Conservation (phyloP, 2,888 invertebrate species). For the Eustalomyia histrio region DNA sequence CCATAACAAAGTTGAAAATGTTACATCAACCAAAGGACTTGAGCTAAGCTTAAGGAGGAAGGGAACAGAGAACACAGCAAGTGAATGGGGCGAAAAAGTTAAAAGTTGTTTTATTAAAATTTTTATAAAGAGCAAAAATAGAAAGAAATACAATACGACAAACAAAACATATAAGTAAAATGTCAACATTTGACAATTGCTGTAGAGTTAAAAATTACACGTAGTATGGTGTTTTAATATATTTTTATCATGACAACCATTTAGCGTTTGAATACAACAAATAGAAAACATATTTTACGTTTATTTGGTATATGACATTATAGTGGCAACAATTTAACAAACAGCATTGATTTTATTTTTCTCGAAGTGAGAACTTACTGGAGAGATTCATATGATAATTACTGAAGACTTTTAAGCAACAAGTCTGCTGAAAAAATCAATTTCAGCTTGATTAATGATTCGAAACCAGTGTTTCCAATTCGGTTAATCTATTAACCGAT, state of each 20-base stretch:
- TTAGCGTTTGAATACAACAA: slow-evolving; percentile 33
- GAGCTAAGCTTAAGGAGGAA: background rate
- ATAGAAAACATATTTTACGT: slow-evolving; percentile 35
- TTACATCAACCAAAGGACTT: slow-evolving; percentile 28
- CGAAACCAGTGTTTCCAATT: too few relatives aligned
- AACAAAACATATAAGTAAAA: slow-evolving; percentile 19
- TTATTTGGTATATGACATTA: slow-evolving; percentile 14
- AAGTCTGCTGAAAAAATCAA: too few relatives aligned
- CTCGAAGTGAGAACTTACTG: too few relatives aligned
- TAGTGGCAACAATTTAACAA: background rate
- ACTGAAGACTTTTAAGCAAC: too few relatives aligned
- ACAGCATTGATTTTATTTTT: background rate
- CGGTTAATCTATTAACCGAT: too few relatives aligned
- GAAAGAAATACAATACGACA: slow-evolving; percentile 4
- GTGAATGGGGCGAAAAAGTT: background rate
- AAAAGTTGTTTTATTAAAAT: slow-evolving; percentile 34
- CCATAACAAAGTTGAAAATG: slow-evolving; percentile 21
- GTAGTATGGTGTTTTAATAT: slow-evolving; percentile 19
- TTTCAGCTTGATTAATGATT: too few relatives aligned
- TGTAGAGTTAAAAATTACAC: slow-evolving; percentile 40
- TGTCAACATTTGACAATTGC: slow-evolving; percentile 51
- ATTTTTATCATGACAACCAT: slow-evolving; percentile 23
- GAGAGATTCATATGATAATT: too few relatives aligned
- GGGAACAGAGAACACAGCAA: background rate
- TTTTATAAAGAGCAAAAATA: slow-evolving; percentile 19